Percentiles rank a stretch among this genome's conserved stretches.
Conservation (phyloP, 1,140 invertebrate genomes). For the Notospermus geniculatus region DNA sequence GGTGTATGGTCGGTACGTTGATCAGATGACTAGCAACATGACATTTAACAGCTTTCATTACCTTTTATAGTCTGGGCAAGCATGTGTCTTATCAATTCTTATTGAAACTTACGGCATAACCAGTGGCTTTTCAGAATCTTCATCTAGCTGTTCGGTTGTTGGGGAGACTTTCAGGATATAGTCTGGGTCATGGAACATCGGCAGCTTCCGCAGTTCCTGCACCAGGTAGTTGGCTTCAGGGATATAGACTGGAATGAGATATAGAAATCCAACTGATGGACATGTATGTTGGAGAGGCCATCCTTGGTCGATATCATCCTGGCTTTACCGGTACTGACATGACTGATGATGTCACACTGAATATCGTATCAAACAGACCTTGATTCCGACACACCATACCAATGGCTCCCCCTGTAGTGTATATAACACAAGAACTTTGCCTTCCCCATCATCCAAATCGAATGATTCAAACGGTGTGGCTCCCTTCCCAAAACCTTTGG, state of each 20-base stretch:
- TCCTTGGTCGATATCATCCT: no score
- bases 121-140: slow-evolving; percentile 53
- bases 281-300: no score
- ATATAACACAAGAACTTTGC: slow-evolving; percentile 8
- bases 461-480: background rate
- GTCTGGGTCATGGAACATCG: slow-evolving; percentile 72
- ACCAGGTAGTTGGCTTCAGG: slow-evolving; percentile 66
- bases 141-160: slow-evolving; percentile 14
- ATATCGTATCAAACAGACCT: no score
- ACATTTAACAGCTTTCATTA: no score
- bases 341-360: no score
- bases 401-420: slow-evolving; percentile 3
- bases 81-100: no score
- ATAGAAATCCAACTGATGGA: no score
- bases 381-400: background rate
- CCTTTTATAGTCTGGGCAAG: no score
- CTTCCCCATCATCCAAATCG: background rate
- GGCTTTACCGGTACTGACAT: no score
- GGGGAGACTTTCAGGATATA: slow-evolving; percentile 54
- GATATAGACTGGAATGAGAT: slow-evolving; percentile 60
- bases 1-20: no score
- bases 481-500: no score
- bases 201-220: slow-evolving; percentile 64
- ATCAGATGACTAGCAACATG: no score
- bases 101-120: slow-evolving; percentile 65